phyloP scores from a whole-genome alignment of 2,113 vertebrate species.

The Microcebus jonahi region DNA sequence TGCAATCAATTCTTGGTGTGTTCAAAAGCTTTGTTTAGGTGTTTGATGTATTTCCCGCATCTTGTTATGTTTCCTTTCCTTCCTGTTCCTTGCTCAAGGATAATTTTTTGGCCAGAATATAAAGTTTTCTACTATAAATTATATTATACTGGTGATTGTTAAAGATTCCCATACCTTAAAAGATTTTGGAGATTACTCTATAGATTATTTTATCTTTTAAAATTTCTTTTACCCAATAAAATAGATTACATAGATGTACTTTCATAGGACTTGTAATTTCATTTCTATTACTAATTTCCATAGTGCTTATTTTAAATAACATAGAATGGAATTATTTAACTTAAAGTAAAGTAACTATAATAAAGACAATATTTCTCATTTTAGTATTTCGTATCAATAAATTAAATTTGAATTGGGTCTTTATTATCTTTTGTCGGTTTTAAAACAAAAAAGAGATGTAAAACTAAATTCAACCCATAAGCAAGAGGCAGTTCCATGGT shows the following conservation, averaged over 20 bases:
- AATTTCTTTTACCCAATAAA: not conserved
- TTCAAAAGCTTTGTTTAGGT: not conserved
- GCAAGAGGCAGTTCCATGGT: not conserved
- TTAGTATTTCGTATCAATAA: not conserved
- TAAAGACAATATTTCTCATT: not conserved
- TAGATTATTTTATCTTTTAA: not conserved
- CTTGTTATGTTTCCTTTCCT: not conserved
- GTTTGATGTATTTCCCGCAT: not conserved
- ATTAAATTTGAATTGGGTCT: not conserved
- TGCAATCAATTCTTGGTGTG: not conserved
- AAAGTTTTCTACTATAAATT: conserved; percentile 10
- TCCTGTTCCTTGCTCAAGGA: not conserved
- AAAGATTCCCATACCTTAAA: not conserved
- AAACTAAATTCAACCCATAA: not conserved
- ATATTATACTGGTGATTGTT: not conserved
- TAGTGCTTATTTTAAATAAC: not conserved
- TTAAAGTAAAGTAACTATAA: not conserved
- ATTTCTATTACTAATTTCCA: not conserved
- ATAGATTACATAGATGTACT: not conserved
- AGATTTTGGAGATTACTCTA: not conserved
- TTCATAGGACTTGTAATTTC: not conserved
- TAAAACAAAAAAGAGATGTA: not conserved
- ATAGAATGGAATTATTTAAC: not conserved
- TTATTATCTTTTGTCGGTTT: not conserved
- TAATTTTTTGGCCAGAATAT: not conserved